Percentiles rank a stretch among this genome's conserved stretches.
Evolutionary conservation across 92 coral and sea anemone genomes (phyloP).

Genomic region (Parazoanthus darwini): DNA sequence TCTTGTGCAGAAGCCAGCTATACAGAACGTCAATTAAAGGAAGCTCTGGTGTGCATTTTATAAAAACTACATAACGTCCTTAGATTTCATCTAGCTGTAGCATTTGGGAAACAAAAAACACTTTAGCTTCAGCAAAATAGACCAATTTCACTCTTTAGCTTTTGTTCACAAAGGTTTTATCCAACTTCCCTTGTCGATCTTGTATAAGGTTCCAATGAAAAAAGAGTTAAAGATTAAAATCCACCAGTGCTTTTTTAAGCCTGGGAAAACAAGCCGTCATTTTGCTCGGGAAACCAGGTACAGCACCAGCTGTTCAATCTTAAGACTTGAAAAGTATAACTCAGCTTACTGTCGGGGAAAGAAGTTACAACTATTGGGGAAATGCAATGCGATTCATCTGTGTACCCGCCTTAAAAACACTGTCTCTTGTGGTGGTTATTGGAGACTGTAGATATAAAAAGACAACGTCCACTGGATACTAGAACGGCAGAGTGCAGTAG

Average conservation of each 20-base stretch:
- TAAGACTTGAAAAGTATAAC: background rate
- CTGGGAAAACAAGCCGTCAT: background rate
- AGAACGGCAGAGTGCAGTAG: too few relatives aligned
- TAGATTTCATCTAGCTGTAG: background rate
- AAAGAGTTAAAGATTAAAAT: background rate
- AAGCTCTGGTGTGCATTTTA: background rate
- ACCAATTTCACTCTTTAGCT: background rate
- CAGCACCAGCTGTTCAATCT: slow-evolving; percentile 6
- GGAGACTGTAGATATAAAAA: too few relatives aligned
- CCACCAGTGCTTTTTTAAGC: background rate
- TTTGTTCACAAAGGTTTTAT: background rate
- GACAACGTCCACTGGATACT: too few relatives aligned
- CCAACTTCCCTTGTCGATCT: slow-evolving; percentile 1
- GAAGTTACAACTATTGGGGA: background rate
- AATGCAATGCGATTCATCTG: background rate
- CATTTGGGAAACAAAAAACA: background rate
- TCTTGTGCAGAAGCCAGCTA: background rate
- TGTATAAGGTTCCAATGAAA: background rate
- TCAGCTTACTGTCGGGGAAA: background rate
- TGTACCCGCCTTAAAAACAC: too few relatives aligned
- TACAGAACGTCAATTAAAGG: background rate
- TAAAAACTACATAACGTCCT: background rate
- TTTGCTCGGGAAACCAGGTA: background rate
- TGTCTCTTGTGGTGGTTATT: too few relatives aligned
- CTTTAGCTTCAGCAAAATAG: background rate